Base-by-base conservation (phyloP, 2,113 vertebrate species). In the Saccopteryx leptura region DNA sequence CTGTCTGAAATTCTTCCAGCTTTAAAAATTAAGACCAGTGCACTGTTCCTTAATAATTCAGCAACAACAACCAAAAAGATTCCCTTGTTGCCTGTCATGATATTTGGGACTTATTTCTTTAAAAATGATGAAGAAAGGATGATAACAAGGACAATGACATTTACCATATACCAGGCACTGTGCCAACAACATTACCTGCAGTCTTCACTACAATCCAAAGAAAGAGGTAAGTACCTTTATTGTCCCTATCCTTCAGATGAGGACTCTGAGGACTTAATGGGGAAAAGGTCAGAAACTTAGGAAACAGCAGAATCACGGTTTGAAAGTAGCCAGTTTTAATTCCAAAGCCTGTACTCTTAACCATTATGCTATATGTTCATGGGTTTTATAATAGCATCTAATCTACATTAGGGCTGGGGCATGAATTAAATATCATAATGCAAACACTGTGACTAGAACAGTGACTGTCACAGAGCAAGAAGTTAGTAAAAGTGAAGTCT, bases 1-100 rank as follows among this genome's bases (percentile, higher is more conserved):
- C 33, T n/a, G 90, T 86, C 95, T 96, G 94, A 97, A 94, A 95
- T 15, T 91, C 96, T 97, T 97, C 96, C 96, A 98, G 91, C 75
- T 95, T 95, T 92, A 94, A 96, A 97, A 96, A 94, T 97, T 84
- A 97, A 76, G 87, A 96, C 74, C 86, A 96, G 46, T 6, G 15
- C 66, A 82, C 52, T 71, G 21, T 83, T 93, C 91, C 95, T 96
- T 96, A 83, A 86, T 85, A 96, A 96, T 87, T 80, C 17, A 72
- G 88, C 63, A 81, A 39, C 14, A 66, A 33, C 52, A 78, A 82
- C 63, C 50, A 46, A 71, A 81, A 78, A 90, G 54, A 79, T 68
- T 7, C 23, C 28, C 48, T 58, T 84, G 69, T 94, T 91, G 69
- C 26, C 58, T 60, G 11, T 26, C 65, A 54, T n/a, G 69, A 52